phyloP scores from a whole-genome alignment of 2,113 vertebrate species.

The Hydropotes inermis region DNA sequence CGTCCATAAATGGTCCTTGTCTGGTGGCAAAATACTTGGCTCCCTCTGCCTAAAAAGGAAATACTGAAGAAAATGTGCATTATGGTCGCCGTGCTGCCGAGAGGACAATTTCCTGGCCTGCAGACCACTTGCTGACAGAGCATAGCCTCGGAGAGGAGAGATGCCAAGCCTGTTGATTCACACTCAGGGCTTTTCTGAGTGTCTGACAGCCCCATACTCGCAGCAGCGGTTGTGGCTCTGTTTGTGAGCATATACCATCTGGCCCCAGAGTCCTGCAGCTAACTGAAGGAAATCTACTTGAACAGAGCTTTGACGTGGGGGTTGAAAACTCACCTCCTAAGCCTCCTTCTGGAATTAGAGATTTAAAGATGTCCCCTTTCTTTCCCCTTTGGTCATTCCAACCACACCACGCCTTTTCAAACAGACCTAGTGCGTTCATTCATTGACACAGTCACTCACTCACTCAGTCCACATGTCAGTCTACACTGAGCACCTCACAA shows the following conservation, averaged over 20 bases:
- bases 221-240: not conserved
- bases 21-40: constrained; percentile 54
- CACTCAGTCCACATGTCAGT: not conserved
- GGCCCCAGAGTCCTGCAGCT: not conserved
- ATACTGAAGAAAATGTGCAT: constrained; percentile 42
- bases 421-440: not conserved
- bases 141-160: not conserved
- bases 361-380: not conserved
- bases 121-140: constrained; percentile 29
- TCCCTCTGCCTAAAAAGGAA: constrained; percentile 62
- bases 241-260: not conserved
- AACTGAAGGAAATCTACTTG: not conserved
- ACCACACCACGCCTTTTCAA: not conserved
- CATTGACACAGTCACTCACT: not conserved
- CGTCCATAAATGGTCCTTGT: constrained; percentile 50
- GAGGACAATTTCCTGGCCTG: constrained; percentile 42
- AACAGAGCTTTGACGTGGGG: not conserved
- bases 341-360: constrained; percentile 5
- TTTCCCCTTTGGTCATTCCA: constrained; percentile 7
- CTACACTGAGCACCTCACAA: not conserved
- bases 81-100: not conserved
- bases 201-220: not conserved
- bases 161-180: constrained; percentile 20
- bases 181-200: constrained; percentile 29
- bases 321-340: not conserved